Evolutionary conservation across 2,797 vertebrate species (phyloP), one percentile per base, ranked within the genome.

Genomic region (Calcarius lapponicus): DNA sequence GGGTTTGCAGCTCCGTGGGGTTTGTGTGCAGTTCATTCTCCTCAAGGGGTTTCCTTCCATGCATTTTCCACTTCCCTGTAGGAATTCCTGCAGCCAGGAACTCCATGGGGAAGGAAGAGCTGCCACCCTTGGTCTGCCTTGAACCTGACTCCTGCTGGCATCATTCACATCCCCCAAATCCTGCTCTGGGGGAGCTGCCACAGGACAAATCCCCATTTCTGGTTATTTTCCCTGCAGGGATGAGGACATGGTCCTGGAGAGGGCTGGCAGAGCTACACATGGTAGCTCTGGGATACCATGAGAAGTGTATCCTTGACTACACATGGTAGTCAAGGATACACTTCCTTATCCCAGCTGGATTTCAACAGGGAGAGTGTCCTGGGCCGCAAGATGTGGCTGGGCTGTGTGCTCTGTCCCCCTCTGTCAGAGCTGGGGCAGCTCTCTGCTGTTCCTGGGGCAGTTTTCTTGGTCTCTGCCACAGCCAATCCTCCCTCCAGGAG

Each of bases 81-180:
- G 45, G 13, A 17, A 75, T 26, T 82, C 71, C 42, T 3, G 7
- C 26, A 70, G 57, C 4, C 34, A 13, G 57, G 29, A 50, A 22
- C 18, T 17, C 34, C 11, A 2, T 0, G 1, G 21, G 17, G 67
- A 65, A 29, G 21, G n/a, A 54, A 4, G 28, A 65, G 28, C n/a
- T 42, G 32, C 54, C 21, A 36, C 38, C 26, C 58, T 31, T 6
- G 24, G 31, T 20, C 71, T 58, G 54, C 47, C 57, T 19, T 11
- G 86, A 61, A 5, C 47, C 42, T 21, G 47, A 9, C 51, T 60
- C 14, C 38, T 48, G 38, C 16, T 20, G 20, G 18, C 48, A 26
- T 9, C 32, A 6, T 10, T 13, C 42, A 7, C 6, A 3, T 11
- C 31, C 54, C 28, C 34, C 6, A 14, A n/a, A 61, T 24, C 24